Base-by-base conservation (phyloP, 2,888 invertebrate species). In the Melanostoma mellinum region DNA sequence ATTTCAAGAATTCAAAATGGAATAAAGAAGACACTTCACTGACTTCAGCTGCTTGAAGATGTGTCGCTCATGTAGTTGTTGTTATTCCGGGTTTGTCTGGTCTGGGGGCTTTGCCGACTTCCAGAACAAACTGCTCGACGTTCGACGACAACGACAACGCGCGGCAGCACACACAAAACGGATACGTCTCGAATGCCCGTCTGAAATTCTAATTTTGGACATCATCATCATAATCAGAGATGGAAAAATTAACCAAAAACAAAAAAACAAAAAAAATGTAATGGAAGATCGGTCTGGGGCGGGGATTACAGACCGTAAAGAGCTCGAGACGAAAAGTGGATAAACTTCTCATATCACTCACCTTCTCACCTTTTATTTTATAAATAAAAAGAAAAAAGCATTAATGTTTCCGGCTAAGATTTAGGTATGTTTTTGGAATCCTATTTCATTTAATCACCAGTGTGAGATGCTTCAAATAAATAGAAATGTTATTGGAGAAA, bases 11-110 rank as follows among this genome's bases (percentile, higher is more conserved):
- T 81, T 76, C 76, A 67, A 81, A 81, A 81, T 76, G 76, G 76
- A 67, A 81, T 81, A 72, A 76, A 72, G 76, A 67, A 81, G 81
- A 81, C 76, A 81, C 81, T 76, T 76, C 81, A 81, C 67, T 67
- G 71, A 60, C 60, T 79, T 84, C 79, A 84, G 79, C 79, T 84
- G 78, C 67, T 81, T 76, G 48, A 76, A 67, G 72, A 69, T 81
- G 63, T 38, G 48, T 38, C 61, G 48, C 0, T 35, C 20, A 4
- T 42, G 6, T 53, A 67, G 53, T 67, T 53, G 20, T 53, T 67
- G 53, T 53, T 67, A 53, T 53, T 67, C 53, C 67, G 53, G 40
- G 67, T 67, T 67, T 67, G 67, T 67, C 53, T 63, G 63, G 50
- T 32, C 50, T 53, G 30, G 63, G 38, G 53, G 53, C 72, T 72